A percentile compares a stretch with the other conserved stretches of the same genome.
These are phyloP conservation scores for Rhinolophus sinicus DNA, from an alignment of 2,113 vertebrate species.

Conservation along the genomic window DNA sequence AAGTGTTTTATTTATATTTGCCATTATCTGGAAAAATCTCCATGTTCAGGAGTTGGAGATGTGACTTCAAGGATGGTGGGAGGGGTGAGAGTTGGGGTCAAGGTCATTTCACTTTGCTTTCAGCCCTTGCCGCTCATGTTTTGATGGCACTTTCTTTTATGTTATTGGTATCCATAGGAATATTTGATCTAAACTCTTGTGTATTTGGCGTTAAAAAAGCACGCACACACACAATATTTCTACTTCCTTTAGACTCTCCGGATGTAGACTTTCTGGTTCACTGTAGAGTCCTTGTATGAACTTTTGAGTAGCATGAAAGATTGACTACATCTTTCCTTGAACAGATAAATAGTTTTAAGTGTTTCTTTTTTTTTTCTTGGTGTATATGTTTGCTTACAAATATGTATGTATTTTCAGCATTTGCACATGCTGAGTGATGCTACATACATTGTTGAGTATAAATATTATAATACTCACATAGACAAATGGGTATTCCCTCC, in stretches of 20 bases:
- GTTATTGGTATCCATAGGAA: neutral
- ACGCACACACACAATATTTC: neutral
- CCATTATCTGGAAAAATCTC: conserved; percentile 66
- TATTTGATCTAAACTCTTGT: neutral
- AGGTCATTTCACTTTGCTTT: conserved; percentile 44
- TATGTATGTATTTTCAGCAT: neutral
- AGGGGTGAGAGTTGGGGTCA: conserved; percentile 31
- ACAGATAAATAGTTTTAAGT: neutral
- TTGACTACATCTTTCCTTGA: neutral
- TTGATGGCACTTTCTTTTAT: neutral
- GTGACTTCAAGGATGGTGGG: neutral
- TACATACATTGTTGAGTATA: neutral
- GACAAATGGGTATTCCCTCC: neutral
- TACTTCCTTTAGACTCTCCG: neutral
- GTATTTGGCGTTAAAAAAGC: neutral
- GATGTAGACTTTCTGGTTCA: neutral
- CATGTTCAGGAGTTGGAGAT: conserved; percentile 33
- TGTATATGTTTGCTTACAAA: neutral
- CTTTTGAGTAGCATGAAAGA: neutral
- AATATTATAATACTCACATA: neutral
- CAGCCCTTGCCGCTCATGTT: neutral
- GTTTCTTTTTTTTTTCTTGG: neutral
- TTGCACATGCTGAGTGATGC: neutral
- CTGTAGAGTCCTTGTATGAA: neutral
- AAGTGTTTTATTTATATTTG: conserved; percentile 64